Percentiles rank a stretch among this genome's conserved stretches.
phyloP scores from a whole-genome alignment of 1,140 invertebrate genomes.

The Saccostrea echinata region DNA sequence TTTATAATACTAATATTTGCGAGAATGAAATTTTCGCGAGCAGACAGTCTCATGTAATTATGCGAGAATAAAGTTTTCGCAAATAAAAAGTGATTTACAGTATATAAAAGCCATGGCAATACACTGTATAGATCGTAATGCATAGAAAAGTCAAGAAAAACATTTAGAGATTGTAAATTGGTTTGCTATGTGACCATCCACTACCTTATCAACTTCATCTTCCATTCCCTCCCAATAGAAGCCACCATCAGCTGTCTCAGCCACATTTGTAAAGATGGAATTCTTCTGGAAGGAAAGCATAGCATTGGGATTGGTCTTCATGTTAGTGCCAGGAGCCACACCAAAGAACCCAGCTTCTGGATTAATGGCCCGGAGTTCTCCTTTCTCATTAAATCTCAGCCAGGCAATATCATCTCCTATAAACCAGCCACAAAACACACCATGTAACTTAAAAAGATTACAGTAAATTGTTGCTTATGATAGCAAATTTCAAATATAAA shows the following conservation, averaged over 20 bases:
- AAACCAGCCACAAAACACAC: background rate
- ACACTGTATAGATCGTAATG: no score
- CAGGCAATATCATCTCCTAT: slow-evolving; percentile 82
- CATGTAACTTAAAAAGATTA: no score
- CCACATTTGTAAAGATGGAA: slow-evolving; percentile 99
- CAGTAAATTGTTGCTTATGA: background rate
- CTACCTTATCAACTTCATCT: slow-evolving; percentile 85
- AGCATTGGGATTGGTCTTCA: slow-evolving; percentile 96
- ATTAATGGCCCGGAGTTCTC: slow-evolving; percentile 96
- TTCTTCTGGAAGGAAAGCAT: slow-evolving; percentile 96
- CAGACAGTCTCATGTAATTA: no score
- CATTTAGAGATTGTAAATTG: no score
- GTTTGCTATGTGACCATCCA: background rate
- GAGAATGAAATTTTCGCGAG: no score
- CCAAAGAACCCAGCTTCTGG: slow-evolving; percentile 99
- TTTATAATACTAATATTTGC: no score
- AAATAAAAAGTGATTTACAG: no score
- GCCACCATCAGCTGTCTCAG: slow-evolving; percentile 92
- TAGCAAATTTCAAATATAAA: background rate
- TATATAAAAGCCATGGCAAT: no score
- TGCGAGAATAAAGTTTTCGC: no score
- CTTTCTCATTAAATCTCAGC: slow-evolving; percentile 96
- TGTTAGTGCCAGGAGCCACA: slow-evolving; percentile 95
- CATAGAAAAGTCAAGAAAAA: no score
- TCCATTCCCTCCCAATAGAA: slow-evolving; percentile 97